These are phyloP conservation scores for Chinchilla lanigera DNA, from an alignment of 2,113 vertebrate species.

Conservation along the genomic window DNA sequence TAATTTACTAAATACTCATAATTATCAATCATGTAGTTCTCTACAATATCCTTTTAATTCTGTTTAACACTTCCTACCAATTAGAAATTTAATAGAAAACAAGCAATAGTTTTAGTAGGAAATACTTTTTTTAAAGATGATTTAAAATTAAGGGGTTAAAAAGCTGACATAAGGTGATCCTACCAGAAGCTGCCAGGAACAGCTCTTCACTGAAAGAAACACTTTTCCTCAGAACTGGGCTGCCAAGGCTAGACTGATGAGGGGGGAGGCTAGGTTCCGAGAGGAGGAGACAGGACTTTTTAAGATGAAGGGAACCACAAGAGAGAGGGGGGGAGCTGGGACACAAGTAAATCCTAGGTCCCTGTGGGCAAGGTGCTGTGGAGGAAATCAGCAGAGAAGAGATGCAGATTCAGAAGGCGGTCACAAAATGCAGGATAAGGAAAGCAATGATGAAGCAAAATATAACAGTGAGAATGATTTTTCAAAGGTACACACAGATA, in stretches of 20 bases:
- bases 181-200: slow-evolving; percentile 97
- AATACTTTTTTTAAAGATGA: slow-evolving; percentile 51
- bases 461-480: slow-evolving; percentile 77
- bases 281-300: slow-evolving; percentile 89
- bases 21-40: slow-evolving; percentile 32
- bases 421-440: slow-evolving; percentile 83
- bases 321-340: slow-evolving; percentile 94
- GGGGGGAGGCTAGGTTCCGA: slow-evolving; percentile 89
- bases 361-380: slow-evolving; percentile 89
- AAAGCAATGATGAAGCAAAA: slow-evolving; percentile 86
- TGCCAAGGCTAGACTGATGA: slow-evolving; percentile 91
- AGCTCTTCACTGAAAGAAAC: slow-evolving; percentile 99
- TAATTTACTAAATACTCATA: slow-evolving; percentile 14
- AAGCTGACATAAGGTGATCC: slow-evolving; percentile 89
- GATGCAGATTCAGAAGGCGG: slow-evolving; percentile 88
- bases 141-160: slow-evolving; percentile 78
- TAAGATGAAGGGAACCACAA: slow-evolving; percentile 90
- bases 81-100: slow-evolving; percentile 42
- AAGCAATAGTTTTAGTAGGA: slow-evolving; percentile 56
- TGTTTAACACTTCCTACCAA: slow-evolving; percentile 36
- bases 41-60: background rate
- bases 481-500: slow-evolving; percentile 77
- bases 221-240: slow-evolving; percentile 97
- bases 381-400: slow-evolving; percentile 89
- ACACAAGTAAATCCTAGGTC: slow-evolving; percentile 93